These are phyloP conservation scores for Pomacea canaliculata DNA, from an alignment of 2,888 invertebrate species.

Conservation along the genomic window DNA sequence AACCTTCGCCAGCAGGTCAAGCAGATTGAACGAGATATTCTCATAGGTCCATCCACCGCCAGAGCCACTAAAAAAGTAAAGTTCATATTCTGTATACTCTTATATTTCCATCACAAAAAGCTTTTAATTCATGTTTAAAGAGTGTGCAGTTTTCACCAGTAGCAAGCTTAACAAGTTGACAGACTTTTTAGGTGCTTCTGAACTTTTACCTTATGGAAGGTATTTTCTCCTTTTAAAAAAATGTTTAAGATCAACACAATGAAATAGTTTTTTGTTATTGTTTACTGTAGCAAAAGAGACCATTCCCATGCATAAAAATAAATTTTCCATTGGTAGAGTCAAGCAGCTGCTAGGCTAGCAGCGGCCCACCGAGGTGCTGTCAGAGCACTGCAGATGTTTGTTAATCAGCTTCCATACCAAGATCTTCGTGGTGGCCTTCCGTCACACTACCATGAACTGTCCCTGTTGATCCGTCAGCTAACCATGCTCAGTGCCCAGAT, in stretches of 20 bases:
- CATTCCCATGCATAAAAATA: no score
- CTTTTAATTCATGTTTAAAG: no score
- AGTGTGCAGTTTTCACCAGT: no score
- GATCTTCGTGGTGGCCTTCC: conserved; percentile 57
- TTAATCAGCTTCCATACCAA: conserved; percentile 54
- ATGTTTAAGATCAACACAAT: no score
- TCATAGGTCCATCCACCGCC: conserved; percentile 36
- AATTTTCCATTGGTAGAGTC: conserved; percentile 40
- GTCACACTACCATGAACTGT: conserved; percentile 55
- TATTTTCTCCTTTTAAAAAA: no score
- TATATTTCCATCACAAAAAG: neutral
- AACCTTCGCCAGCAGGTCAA: conserved; percentile 59
- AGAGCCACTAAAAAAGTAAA: conserved; percentile 55
- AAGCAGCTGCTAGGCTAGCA: conserved; percentile 48
- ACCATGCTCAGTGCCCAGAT: conserved; percentile 48
- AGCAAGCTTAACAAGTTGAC: no score
- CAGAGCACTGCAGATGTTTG: conserved; percentile 62
- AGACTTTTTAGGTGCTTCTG: no score
- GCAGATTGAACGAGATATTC: conserved; percentile 54
- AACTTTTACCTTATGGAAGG: no score
- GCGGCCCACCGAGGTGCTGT: conserved; percentile 60
- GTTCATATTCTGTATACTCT: neutral
- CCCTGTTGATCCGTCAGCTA: conserved; percentile 53
- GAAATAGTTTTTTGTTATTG: no score
- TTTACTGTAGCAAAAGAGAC: no score